Evolutionary conservation across 2,797 vertebrate genomes (phyloP), one percentile per base, ranked within the genome.

Genomic region (Typhlichthys eigenmanni): DNA sequence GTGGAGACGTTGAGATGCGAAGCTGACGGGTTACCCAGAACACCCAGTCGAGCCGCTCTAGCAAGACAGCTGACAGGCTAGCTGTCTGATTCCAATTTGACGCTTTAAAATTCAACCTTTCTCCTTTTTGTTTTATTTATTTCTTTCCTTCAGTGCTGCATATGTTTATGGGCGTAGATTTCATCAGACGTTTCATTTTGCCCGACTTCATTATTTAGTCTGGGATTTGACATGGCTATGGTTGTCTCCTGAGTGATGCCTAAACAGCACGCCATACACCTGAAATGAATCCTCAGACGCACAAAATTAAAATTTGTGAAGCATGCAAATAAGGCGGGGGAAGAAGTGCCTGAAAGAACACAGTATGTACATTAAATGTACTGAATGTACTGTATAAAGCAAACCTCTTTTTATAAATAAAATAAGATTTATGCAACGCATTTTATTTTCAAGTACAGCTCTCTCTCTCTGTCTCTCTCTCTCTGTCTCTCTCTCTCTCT

Each of bases 111-210:
- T 86, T 83, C 75, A 87, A 68, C 64, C 67, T 34, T 69, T 77
- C 75, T 72, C 62, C 60, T 68, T 80, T 60, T 55, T 3, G 29
- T 55, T 29, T 38, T 38, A 6, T 1, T 13, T 49, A 1, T 48
- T 12, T 48, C 5, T 32, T 6, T n/a, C 2, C 43, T 65, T 75
- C 76, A 78, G 70, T 79, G 73, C 69, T 75, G 65, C 62, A 74
- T 80, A 74, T 79, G 71, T 79, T 85, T 85, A 81, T 68, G 63
- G 72, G 81, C 69, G 66, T 81, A 84, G 68, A 85, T 85, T 85
- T 89, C 80, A 83, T 86, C 75, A 79, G 76, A 86, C 81, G 85
- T 85, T 84, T 73, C 75, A 80, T 83, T 83, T 75, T 61, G 65
- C 57, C 64, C 58, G 70, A 66, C 45, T 62, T 82, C 62, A 81